Percentiles rank a stretch among this genome's conserved stretches.
These are phyloP conservation scores for Calosoma granatense DNA, from an alignment of 1,140 invertebrate genomes.

Conservation along the genomic window DNA sequence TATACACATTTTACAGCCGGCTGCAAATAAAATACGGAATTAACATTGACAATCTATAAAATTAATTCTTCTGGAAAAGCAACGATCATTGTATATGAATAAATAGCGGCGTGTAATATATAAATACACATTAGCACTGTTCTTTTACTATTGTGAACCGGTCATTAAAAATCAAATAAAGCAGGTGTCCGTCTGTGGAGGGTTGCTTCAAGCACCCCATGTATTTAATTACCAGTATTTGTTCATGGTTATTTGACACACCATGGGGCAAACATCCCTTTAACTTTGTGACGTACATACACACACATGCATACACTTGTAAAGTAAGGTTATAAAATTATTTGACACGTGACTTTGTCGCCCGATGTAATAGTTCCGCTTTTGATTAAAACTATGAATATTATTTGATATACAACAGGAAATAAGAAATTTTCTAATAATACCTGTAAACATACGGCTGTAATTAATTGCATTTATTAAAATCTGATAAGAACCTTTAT, in stretches of 20 bases:
- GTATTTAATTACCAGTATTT: neutral
- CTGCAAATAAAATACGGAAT: no score
- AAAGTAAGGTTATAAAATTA: neutral
- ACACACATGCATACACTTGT: neutral
- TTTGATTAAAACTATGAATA: neutral
- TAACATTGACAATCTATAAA: no score
- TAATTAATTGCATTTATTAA: no score
- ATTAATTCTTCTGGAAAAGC: no score
- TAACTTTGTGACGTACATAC: neutral
- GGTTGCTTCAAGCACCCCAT: neutral
- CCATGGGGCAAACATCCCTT: neutral
- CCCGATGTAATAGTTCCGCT: neutral
- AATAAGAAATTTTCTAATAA: neutral
- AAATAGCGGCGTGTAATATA: no score
- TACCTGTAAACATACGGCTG: neutral
- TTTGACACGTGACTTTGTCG: neutral
- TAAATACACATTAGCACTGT: no score
- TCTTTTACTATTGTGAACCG: no score
- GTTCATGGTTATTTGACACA: neutral
- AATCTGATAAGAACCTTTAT: no score
- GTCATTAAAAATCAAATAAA: constrained; percentile 6
- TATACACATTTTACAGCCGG: no score
- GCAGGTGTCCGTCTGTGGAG: constrained; percentile 1
- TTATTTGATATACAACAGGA: neutral
- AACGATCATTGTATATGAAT: no score